Evolutionary conservation across 2,888 invertebrate species (phyloP).

Genomic region (Colostygia pectinataria): DNA sequence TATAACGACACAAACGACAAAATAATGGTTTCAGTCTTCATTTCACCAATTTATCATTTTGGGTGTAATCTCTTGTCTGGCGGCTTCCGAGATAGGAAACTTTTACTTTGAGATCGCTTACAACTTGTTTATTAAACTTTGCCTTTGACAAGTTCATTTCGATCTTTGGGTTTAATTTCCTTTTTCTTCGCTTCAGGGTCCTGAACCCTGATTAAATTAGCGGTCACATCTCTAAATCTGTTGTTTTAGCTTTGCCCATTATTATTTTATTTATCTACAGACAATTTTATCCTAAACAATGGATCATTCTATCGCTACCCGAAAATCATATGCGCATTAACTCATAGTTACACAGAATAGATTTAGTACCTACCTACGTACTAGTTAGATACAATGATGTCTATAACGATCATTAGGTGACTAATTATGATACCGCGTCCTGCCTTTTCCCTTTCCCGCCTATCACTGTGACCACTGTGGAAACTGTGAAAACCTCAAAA

Average conservation of each 20-base stretch:
- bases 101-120: conserved; percentile 59
- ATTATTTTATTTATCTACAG: background rate
- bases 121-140: conserved; percentile 55
- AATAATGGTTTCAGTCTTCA: conserved; percentile 20
- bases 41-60: conserved; percentile 25
- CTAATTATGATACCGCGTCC: no score
- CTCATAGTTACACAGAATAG: no score
- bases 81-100: conserved; percentile 57
- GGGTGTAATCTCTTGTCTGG: conserved; percentile 24
- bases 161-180: conserved; percentile 38
- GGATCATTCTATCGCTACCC: no score
- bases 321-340: no score
- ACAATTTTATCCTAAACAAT: no score
- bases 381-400: no score
- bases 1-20: conserved; percentile 17
- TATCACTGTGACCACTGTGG: no score
- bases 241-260: background rate
- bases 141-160: conserved; percentile 47
- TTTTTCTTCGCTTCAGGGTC: conserved; percentile 24
- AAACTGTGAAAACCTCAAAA: no score
- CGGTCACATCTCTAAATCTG: conserved; percentile 3
- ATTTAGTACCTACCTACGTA: no score
- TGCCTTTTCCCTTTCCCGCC: no score
- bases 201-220: conserved; percentile 18
- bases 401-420: no score